Evolutionary conservation across 2,797 vertebrate species (phyloP).

Genomic region (Hippocampus kuda): DNA sequence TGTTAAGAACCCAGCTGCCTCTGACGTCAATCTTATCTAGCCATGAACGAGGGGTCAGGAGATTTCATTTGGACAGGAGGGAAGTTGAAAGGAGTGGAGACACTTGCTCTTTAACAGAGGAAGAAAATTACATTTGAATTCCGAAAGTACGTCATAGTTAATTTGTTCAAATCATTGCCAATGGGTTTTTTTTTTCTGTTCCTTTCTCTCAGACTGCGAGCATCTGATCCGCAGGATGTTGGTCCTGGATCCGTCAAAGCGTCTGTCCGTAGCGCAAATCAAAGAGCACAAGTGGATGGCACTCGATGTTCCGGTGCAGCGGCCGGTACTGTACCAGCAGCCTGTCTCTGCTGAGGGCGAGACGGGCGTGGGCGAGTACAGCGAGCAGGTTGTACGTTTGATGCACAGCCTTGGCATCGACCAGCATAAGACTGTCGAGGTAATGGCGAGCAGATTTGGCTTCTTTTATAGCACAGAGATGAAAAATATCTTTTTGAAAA

Average conservation of each 20-base stretch:
- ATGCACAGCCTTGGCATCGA: conserved; percentile 99
- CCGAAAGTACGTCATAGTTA: not conserved
- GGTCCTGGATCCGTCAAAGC: conserved; percentile 91
- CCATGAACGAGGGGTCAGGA: conserved; percentile 51
- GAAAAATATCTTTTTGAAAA: not conserved
- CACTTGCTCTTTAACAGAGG: conserved; percentile 9
- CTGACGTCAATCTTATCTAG: conserved; percentile 64
- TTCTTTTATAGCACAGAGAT: not conserved
- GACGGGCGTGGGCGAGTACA: conserved; percentile 78
- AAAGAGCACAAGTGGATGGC: conserved; percentile 99
- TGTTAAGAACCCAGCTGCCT: conserved; percentile 63
- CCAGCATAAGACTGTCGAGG: conserved; percentile 97
- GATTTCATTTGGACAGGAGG: conserved; percentile 48
- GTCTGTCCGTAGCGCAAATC: conserved; percentile 88
- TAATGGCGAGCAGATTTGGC: conserved; percentile 36
- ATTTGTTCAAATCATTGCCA: not conserved
- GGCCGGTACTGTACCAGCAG: conserved; percentile 81
- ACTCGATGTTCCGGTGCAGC: conserved; percentile 81
- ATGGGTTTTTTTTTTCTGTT: conserved; percentile 1
- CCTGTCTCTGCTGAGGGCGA: conserved; percentile 66
- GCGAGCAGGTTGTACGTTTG: conserved; percentile 89
- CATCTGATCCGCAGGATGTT: conserved; percentile 96
- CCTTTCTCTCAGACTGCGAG: conserved; percentile 77
- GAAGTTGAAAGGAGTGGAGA: conserved; percentile 28
- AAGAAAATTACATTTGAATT: conserved; percentile 2